Evolutionary conservation across 2,888 invertebrate genomes (phyloP).

Genomic region (Coecobrya sp.): DNA sequence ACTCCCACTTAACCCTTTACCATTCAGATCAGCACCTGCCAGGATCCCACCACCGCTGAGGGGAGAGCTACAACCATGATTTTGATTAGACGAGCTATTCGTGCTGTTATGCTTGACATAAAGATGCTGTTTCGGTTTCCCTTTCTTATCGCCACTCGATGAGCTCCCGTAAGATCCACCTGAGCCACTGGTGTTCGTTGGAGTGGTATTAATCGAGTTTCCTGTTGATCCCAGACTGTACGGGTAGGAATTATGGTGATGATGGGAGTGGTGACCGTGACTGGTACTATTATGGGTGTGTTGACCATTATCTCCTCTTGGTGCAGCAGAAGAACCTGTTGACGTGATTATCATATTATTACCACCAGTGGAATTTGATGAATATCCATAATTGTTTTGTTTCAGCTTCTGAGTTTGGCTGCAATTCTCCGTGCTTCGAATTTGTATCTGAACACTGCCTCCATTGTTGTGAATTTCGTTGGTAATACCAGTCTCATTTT

Average conservation of each 20-base stretch:
- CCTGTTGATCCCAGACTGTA: slow-evolving; percentile 77
- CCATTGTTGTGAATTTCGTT: slow-evolving; percentile 79
- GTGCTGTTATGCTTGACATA: slow-evolving; percentile 83
- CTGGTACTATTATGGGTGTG: slow-evolving; percentile 63
- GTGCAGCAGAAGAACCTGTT: no score
- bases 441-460: slow-evolving; percentile 79
- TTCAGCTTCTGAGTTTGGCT: slow-evolving; percentile 51
- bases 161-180: slow-evolving; percentile 77
- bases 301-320: slow-evolving; percentile 50
- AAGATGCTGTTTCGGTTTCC: slow-evolving; percentile 80
- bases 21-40: slow-evolving; percentile 62
- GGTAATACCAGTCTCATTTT: slow-evolving; percentile 61
- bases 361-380: slow-evolving; percentile 32
- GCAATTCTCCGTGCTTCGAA: slow-evolving; percentile 63
- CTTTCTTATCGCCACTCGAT: slow-evolving; percentile 72
- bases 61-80: slow-evolving; percentile 53
- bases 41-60: slow-evolving; percentile 63
- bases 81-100: slow-evolving; percentile 53
- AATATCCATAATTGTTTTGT: slow-evolving; percentile 58
- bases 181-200: slow-evolving; percentile 83
- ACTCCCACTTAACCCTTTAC: slow-evolving; percentile 83
- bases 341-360: slow-evolving; percentile 65
- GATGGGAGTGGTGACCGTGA: slow-evolving; percentile 50
- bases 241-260: slow-evolving; percentile 61
- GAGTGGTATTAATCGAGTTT: slow-evolving; percentile 80